Evolutionary conservation across 2,797 vertebrate genomes (phyloP), one percentile per base, ranked within the genome.

Genomic region (Scomberomorus guttatus): DNA sequence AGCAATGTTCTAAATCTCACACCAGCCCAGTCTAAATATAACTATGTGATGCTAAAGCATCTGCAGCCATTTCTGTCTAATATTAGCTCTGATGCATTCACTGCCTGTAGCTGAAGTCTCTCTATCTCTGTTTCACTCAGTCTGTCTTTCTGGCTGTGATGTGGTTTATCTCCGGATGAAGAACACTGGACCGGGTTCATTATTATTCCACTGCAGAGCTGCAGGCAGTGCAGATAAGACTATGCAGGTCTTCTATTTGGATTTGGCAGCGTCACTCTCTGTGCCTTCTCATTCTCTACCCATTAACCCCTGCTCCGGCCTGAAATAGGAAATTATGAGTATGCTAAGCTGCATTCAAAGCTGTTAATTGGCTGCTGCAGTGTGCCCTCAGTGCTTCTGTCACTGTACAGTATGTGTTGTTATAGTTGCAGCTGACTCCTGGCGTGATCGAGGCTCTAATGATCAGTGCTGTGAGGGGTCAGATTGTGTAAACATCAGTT

Each of bases 221-320:
- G 66, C 84, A 71, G 83, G 86, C 82, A 0, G 50, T 10, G 5
- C 61, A 68, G 86, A 89, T 87, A 88, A 77, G 48, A 73, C 80
- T 50, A 12, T 68, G 72, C 61, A 48, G 71, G 72, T 75, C 68
- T 55, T n/a, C 65, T 77, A 68, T 84, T 74, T 79, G 74, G 11
- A 71, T 55, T 63, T 22, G 64, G 54, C 69, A 82, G 69, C 20
- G 22, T 77, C 72, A 50, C 51, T 75, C 51, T 60, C n/a, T 5
- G 5, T 32, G 62, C 20, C 18, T 56, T 50, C 52, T 18, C 46
- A 20, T 78, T 79, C 71, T 61, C 72, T 71, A 1, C 71, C 61
- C 74, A 79, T 82, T 80, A 82, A 79, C 73, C 32, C 1, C 80
- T 27, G 62, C 74, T 80, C 56, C 24, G 46, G 60, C 51, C 57